Percentiles rank a stretch among this genome's conserved stretches.
Evolutionary conservation across 2,113 vertebrate species (phyloP).

Genomic region (Chiloscyllium plagiosum): DNA sequence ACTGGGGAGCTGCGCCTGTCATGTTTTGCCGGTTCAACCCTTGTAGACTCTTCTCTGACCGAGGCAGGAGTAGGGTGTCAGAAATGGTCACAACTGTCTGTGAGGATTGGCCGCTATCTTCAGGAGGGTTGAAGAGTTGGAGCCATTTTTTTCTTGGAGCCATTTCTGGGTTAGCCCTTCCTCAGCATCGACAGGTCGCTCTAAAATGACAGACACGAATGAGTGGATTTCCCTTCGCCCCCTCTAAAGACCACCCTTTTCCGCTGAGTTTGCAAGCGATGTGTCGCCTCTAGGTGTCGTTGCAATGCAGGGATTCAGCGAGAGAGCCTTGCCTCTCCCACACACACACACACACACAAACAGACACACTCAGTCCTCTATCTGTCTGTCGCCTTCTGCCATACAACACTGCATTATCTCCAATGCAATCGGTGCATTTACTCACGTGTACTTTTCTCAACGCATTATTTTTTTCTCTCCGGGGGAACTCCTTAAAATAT

Average conservation of each 20-base stretch:
- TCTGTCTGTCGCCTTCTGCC: background rate
- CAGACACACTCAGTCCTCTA: too few relatives aligned
- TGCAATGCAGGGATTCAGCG: conserved; percentile 28
- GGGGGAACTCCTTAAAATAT: background rate
- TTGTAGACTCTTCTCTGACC: background rate
- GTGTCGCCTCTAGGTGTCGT: conserved; percentile 14
- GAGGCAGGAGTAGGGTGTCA: background rate
- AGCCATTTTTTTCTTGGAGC: too few relatives aligned
- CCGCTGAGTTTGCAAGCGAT: background rate
- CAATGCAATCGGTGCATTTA: background rate
- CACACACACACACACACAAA: background rate
- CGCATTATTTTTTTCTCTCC: background rate
- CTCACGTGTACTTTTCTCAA: background rate
- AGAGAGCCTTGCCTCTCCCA: background rate
- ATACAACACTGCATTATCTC: background rate
- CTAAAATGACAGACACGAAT: too few relatives aligned
- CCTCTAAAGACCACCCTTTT: background rate
- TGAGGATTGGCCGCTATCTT: background rate
- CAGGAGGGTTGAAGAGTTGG: too few relatives aligned
- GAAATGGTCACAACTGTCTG: background rate
- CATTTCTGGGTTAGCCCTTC: too few relatives aligned
- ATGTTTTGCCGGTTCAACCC: background rate
- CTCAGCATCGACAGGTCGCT: too few relatives aligned
- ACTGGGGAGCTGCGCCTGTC: background rate
- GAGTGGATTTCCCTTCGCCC: too few relatives aligned